Conservation (phyloP, 2,888 invertebrate genomes). For the Amblyjoppa fuscipennis region DNA sequence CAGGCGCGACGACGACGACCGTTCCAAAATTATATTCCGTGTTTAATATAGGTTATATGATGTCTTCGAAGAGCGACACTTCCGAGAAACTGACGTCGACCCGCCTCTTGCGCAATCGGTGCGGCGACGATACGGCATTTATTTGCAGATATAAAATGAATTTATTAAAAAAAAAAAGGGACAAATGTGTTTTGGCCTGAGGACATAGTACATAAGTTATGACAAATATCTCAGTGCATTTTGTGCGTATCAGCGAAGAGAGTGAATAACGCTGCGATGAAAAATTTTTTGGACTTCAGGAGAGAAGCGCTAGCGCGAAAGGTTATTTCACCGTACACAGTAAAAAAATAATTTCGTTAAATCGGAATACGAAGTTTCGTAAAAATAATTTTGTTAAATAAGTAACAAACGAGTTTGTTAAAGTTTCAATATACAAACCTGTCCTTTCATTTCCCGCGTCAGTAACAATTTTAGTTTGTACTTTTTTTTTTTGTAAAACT, state of each 20-base stretch:
- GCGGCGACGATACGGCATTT: constrained; percentile 9
- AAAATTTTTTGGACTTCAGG: not conserved
- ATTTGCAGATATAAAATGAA: constrained; percentile 15
- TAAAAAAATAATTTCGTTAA: too few species aligned
- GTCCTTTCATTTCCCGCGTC: too few species aligned
- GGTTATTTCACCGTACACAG: not conserved
- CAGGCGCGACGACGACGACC: constrained; percentile 11
- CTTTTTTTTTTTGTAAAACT: too few species aligned
- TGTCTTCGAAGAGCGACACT: constrained; percentile 34
- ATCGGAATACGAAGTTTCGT: too few species aligned
- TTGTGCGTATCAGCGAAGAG: not conserved
- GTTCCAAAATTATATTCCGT: constrained; percentile 29
- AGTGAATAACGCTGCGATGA: not conserved
- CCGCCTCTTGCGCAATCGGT: constrained; percentile 19
- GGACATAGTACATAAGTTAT: not conserved
- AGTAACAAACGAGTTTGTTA: too few species aligned
- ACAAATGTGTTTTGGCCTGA: not conserved
- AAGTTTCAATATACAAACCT: too few species aligned
- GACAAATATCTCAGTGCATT: constrained; percentile 1
- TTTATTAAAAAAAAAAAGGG: not conserved
- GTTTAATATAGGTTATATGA: constrained; percentile 14
- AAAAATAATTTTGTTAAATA: too few species aligned
- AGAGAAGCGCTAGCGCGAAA: not conserved
- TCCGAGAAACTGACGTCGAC: constrained; percentile 38
- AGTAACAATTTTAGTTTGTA: too few species aligned